phyloP scores from a whole-genome alignment of 2,113 vertebrate species.

The Arothron firmamentum region DNA sequence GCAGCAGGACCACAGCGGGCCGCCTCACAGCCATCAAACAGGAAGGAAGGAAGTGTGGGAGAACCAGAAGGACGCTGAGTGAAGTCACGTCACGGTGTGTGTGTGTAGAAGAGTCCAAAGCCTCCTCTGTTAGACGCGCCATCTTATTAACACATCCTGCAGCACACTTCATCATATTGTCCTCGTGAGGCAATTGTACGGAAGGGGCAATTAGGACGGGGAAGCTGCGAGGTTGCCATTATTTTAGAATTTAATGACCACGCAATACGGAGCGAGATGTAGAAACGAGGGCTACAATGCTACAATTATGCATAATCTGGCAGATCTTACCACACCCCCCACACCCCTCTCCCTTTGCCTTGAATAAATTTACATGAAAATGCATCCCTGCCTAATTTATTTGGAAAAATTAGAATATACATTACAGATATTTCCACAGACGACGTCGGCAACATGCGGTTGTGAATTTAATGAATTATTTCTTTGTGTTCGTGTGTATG shows the following conservation, averaged over 20 bases:
- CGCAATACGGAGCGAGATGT: slow-evolving; percentile 74
- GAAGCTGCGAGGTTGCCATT: slow-evolving; percentile 78
- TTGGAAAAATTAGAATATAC: slow-evolving; percentile 77
- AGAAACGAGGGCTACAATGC: slow-evolving; percentile 75
- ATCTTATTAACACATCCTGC: slow-evolving; percentile 76
- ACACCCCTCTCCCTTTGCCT: slow-evolving; percentile 63
- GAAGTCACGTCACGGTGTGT: slow-evolving; percentile 48
- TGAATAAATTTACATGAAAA: slow-evolving; percentile 80
- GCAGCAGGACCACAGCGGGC: slow-evolving; percentile 12
- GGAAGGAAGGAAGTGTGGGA: slow-evolving; percentile 59
- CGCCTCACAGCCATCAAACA: slow-evolving; percentile 40
- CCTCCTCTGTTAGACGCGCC: slow-evolving; percentile 68
- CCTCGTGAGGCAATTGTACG: slow-evolving; percentile 71
- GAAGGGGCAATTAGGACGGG: slow-evolving; percentile 77
- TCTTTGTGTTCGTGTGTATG: slow-evolving; percentile 61
- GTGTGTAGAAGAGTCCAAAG: slow-evolving; percentile 53
- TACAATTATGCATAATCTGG: slow-evolving; percentile 81
- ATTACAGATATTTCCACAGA: slow-evolving; percentile 75
- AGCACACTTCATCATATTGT: slow-evolving; percentile 76
- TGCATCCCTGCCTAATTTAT: slow-evolving; percentile 77
- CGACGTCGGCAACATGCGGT: slow-evolving; percentile 69
- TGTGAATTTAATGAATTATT: slow-evolving; percentile 76
- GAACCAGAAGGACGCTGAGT: slow-evolving; percentile 36
- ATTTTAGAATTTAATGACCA: slow-evolving; percentile 82
- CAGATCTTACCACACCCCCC: slow-evolving; percentile 72